phyloP scores from a whole-genome alignment of 2,797 vertebrate species.

The Acanthornis magna region DNA sequence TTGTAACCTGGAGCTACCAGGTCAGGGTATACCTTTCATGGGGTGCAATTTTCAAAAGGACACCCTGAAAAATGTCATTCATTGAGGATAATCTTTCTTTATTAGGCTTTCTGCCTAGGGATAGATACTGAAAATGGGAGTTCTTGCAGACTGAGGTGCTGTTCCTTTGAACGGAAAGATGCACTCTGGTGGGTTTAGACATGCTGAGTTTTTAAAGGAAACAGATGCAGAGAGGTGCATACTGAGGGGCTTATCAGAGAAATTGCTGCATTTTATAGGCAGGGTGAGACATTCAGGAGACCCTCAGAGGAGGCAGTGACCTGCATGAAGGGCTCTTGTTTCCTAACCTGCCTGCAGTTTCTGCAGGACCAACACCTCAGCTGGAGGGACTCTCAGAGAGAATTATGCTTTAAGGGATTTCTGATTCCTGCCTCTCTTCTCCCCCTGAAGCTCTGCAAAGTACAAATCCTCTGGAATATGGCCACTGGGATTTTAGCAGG shows the following conservation, averaged over 20 bases:
- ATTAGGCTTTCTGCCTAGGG: background rate
- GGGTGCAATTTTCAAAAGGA: background rate
- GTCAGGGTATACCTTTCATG: background rate
- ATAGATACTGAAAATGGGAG: background rate
- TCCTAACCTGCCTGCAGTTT: background rate
- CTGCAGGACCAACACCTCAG: background rate
- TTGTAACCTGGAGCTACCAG: background rate
- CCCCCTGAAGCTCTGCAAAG: background rate
- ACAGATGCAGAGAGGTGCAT: background rate
- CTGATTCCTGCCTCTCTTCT: background rate
- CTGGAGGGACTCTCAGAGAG: background rate
- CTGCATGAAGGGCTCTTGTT: background rate
- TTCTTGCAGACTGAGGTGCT: background rate
- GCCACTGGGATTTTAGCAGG: background rate
- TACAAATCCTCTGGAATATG: background rate
- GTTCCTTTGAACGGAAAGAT: background rate
- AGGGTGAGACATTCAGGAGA: background rate
- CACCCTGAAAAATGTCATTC: background rate
- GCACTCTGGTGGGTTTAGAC: background rate
- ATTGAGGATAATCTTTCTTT: background rate
- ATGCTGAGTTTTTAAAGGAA: background rate
- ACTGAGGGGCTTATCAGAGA: background rate
- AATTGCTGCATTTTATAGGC: background rate
- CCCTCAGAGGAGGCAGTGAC: background rate
- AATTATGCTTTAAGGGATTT: background rate